A percentile compares a stretch with the other conserved stretches of the same genome.
These are phyloP conservation scores for Podarcis cretensis DNA, from an alignment of 2,113 vertebrate species.

Conservation along the genomic window DNA sequence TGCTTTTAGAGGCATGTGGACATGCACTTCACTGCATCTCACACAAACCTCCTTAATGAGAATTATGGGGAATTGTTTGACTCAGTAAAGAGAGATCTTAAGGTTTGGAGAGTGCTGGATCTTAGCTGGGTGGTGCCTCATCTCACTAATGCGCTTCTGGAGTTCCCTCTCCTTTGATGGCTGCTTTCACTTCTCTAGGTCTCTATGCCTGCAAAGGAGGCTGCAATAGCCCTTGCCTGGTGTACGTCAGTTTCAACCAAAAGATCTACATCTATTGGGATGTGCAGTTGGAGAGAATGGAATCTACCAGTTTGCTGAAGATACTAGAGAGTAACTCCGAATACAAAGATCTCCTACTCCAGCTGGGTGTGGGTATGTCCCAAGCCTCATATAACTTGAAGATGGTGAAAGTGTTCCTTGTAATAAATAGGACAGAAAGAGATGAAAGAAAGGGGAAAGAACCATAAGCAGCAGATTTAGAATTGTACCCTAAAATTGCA, in stretches of 20 bases:
- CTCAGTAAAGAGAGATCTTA: not conserved
- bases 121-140: no score
- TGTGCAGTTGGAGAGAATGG: conserved; percentile 93
- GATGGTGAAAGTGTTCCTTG: no score
- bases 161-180: not conserved
- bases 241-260: conserved; percentile 96
- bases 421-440: not conserved
- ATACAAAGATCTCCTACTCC: conserved; percentile 77
- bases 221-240: conserved; percentile 92
- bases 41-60: not conserved
- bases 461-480: not conserved
- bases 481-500: not conserved
- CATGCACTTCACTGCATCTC: not conserved
- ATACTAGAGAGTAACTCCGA: conserved; percentile 84
- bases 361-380: conserved; percentile 87
- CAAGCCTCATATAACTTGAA: not conserved
- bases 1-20: no score
- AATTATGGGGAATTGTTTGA: not conserved
- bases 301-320: conserved; percentile 90
- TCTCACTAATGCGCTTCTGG: not conserved
- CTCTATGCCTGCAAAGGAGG: conserved; percentile 94
- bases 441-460: not conserved
- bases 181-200: conserved; percentile 73
- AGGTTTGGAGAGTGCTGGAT: not conserved
- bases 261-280: conserved; percentile 98